Base-by-base conservation (phyloP, 2,888 invertebrate genomes). In the Agapostemon virescens region DNA sequence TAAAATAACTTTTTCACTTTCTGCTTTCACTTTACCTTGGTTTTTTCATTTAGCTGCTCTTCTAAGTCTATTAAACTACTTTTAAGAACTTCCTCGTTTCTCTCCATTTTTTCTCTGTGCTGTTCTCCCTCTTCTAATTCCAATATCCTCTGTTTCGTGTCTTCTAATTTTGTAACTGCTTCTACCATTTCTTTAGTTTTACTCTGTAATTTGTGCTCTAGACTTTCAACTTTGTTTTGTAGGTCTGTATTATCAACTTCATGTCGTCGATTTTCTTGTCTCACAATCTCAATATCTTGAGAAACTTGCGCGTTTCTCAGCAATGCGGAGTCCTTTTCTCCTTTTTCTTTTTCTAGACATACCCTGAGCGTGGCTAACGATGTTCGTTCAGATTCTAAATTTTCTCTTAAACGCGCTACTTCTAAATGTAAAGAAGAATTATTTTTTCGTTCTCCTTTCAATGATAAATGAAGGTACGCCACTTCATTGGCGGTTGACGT, bases 231-330 rank as follows among this genome's bases (percentile, higher is more conserved):
- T 92, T 94, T 95, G 76, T 91, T 93, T 86, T 94, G 94, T 45
- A 95, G 90, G 13, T 96, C 96, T 1, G 92, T 91, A 76, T 95
- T 94, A 90, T 96, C 96, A 0, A 92, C 91, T 90, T 96, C 95
- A 87, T 96, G 95, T 83, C 95, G 94, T 30, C 96, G 94, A 90
- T 95, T 94, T 87, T 96, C 95, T 89, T 96, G 96, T 89, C 95
- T 95, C 1, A 96, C 94, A 89, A 97, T 94, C 91, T 97, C 97
- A 88, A 96, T 95, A 83, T 95, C 95, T 91, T 97, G 97, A 0
- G 97, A 97, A 88, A 97, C 95, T 93, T 97, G 96, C 2, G 97
- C 97, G 91, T 97, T 97, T 68, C 97, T 94, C 74, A 97, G 90
- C 69, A 97, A 92, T 0, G 96, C 96, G 3, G 95, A 95, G 89